A percentile compares a stretch with the other conserved stretches of the same genome.
phyloP scores from a whole-genome alignment of 2,888 invertebrate genomes.

The Nymphalis polychloros region DNA sequence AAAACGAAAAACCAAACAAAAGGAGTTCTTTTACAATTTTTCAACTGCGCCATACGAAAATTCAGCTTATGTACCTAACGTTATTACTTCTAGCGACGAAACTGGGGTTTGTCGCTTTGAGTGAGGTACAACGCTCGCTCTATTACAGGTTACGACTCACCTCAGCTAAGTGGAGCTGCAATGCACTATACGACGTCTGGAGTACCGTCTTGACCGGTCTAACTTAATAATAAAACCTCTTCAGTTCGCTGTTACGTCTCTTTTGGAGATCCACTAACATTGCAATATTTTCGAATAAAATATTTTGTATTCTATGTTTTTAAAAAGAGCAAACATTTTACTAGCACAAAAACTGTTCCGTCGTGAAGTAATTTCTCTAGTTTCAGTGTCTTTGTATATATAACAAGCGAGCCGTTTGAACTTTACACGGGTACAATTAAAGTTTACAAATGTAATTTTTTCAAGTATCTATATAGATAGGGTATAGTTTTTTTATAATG shows the following conservation, averaged over 20 bases:
- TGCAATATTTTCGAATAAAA: constrained; percentile 24
- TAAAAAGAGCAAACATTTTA: constrained; percentile 6
- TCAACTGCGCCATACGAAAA: constrained; percentile 60
- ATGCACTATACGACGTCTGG: constrained; percentile 63
- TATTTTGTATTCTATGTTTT: constrained; percentile 3
- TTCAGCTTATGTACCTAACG: constrained; percentile 60
- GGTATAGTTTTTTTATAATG: background rate
- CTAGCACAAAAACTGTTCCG: background rate
- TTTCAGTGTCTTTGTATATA: background rate
- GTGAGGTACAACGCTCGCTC: constrained; percentile 60
- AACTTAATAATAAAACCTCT: constrained; percentile 79
- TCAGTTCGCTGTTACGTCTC: constrained; percentile 60
- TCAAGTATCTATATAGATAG: background rate
- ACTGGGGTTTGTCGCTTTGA: constrained; percentile 53
- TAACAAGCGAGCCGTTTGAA: background rate
- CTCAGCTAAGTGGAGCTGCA: constrained; percentile 57
- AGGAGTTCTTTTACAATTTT: constrained; percentile 56
- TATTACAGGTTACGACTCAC: constrained; percentile 48
- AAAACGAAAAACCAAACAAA: constrained; percentile 45
- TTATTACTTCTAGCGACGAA: constrained; percentile 55
- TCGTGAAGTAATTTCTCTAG: background rate
- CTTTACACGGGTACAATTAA: background rate
- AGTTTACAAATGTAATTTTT: background rate
- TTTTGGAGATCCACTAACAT: constrained; percentile 54
- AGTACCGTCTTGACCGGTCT: constrained; percentile 63